phyloP scores from a whole-genome alignment of 2,888 invertebrate genomes.

The Kryphioiulus occultus region DNA sequence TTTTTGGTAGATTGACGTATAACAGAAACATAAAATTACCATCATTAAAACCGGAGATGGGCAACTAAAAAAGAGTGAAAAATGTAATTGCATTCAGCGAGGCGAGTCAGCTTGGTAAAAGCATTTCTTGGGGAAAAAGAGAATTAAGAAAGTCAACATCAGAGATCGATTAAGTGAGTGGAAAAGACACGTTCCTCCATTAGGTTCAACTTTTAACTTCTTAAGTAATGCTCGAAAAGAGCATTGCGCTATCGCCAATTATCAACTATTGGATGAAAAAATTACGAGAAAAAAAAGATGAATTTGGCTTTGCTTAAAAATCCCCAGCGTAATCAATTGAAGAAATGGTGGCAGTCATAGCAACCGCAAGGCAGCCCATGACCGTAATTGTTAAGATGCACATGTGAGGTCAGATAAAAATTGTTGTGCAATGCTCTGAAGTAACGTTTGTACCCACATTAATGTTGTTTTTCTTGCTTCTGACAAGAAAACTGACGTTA shows the following conservation, averaged over 20 bases:
- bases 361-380: not conserved
- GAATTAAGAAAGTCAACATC: slow-evolving; percentile 35
- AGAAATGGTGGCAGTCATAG: not conserved
- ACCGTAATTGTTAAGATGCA: not conserved
- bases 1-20: not conserved
- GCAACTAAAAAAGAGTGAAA: not conserved
- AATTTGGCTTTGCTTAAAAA: not conserved
- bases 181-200: slow-evolving; percentile 26
- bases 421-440: not conserved
- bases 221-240: not conserved
- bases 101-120: slow-evolving; percentile 14
- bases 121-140: slow-evolving; percentile 1
- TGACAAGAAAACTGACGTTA: not conserved
- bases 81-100: slow-evolving; percentile 25
- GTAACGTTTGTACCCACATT: not conserved
- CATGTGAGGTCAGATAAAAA: not conserved
- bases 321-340: not conserved
- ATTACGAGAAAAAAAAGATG: not conserved
- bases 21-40: not conserved
- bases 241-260: not conserved
- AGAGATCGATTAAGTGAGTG: slow-evolving; percentile 31
- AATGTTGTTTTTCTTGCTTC: not conserved
- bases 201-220: slow-evolving; percentile 33
- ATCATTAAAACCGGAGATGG: slow-evolving; percentile 35
- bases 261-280: not conserved